Evolutionary conservation across 2,888 invertebrate species (phyloP).

Genomic region (Thereva nobilitata): DNA sequence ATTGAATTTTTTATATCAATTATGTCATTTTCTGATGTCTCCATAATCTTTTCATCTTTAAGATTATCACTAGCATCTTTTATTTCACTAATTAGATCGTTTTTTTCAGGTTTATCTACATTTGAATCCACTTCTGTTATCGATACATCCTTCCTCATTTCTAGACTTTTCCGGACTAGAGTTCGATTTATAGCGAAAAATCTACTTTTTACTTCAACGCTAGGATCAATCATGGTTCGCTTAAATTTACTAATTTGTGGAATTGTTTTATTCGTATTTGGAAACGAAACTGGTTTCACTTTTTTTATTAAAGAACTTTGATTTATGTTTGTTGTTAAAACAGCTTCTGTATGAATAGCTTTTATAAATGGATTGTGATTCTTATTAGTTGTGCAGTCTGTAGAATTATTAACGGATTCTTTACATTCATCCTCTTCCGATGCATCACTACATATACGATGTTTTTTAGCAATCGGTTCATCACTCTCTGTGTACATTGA

Average conservation of each 20-base stretch:
- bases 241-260: slow-evolving; percentile 61
- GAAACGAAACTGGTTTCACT: no score
- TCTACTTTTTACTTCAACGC: slow-evolving; percentile 64
- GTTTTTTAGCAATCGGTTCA: slow-evolving; percentile 10
- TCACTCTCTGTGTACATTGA: no score
- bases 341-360: slow-evolving; percentile 27
- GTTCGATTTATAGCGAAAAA: slow-evolving; percentile 59
- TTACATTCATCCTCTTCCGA: neutral
- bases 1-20: no score
- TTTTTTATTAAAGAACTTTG: no score
- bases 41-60: no score
- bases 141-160: slow-evolving; percentile 39
- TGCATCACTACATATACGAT: neutral
- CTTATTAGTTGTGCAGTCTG: slow-evolving; percentile 45
- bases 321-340: no score
- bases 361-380: slow-evolving; percentile 55
- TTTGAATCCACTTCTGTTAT: slow-evolving; percentile 35
- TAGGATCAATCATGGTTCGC: slow-evolving; percentile 57
- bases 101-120: no score
- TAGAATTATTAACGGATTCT: neutral
- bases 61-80: no score
- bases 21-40: no score
- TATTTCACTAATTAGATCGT: no score
- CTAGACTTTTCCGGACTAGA: slow-evolving; percentile 25
- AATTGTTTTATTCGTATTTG: neutral